phyloP scores from a whole-genome alignment of 2,113 vertebrate species.

The Spilogale gracilis region DNA sequence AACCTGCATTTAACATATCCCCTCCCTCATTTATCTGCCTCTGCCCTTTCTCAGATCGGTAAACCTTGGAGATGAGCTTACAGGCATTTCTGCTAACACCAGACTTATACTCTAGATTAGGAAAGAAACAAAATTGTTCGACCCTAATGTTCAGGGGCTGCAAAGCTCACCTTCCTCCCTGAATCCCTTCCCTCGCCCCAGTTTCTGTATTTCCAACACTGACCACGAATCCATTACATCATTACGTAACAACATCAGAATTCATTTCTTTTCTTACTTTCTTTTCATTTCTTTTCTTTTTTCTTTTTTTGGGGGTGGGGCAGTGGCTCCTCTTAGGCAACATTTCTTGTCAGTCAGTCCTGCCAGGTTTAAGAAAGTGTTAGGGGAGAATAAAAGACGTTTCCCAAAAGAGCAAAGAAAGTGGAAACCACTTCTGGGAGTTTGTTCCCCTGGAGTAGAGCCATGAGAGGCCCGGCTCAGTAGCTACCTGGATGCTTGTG shows the following conservation, averaged over 20 bases:
- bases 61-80: neutral
- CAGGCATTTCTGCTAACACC: neutral
- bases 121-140: neutral
- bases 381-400: neutral
- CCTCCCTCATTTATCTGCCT: too few relatives aligned
- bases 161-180: neutral
- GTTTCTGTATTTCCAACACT: neutral
- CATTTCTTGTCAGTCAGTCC: neutral
- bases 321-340: neutral
- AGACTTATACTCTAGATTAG: neutral
- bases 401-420: neutral
- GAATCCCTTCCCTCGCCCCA: neutral
- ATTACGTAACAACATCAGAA: neutral
- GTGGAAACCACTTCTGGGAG: neutral
- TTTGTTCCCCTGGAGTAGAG: neutral
- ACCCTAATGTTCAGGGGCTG: neutral
- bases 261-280: neutral
- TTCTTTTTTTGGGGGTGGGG: too few relatives aligned
- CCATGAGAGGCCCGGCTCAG: neutral
- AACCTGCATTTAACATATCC: too few relatives aligned
- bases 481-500: fast-evolving
- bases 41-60: neutral
- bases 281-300: neutral
- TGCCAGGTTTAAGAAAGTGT: neutral
- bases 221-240: neutral